Conservation (phyloP, 1,140 invertebrate genomes). For the Pentalonia nigronervosa region DNA sequence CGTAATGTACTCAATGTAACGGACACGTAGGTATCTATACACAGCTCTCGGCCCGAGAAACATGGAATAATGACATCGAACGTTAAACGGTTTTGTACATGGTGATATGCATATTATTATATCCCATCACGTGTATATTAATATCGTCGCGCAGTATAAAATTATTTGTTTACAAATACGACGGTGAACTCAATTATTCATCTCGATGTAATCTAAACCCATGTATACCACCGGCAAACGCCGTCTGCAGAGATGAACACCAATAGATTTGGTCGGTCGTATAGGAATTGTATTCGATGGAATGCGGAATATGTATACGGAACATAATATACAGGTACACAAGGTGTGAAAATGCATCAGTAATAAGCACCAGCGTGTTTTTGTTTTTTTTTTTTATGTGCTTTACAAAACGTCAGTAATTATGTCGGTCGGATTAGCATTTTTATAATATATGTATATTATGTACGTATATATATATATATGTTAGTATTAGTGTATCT, state of each 20-base stretch:
- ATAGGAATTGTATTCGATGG: background rate
- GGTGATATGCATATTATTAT: background rate
- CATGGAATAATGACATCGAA: background rate
- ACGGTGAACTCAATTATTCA: background rate
- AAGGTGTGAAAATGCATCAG: slow-evolving; percentile 49
- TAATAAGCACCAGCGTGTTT: slow-evolving; percentile 22
- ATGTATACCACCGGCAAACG: background rate
- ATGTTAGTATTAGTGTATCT: background rate
- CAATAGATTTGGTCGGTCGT: background rate
- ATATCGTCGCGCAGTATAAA: background rate
- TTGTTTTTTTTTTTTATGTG: slow-evolving; percentile 36
- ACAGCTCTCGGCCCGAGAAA: background rate
- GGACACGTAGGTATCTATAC: background rate
- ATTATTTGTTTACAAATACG: background rate
- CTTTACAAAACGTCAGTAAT: slow-evolving; percentile 50
- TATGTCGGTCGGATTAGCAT: slow-evolving; percentile 52
- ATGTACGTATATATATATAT: background rate
- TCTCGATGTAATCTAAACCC: background rate
- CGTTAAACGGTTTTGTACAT: background rate
- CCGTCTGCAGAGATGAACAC: background rate
- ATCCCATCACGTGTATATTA: background rate
- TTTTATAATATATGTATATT: slow-evolving; percentile 27
- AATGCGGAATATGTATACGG: slow-evolving; percentile 30
- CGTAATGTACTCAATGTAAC: background rate
- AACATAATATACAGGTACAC: background rate